These are phyloP conservation scores for Rhimphoctona megacephalus DNA, from an alignment of 2,888 invertebrate genomes.

Conservation along the genomic window DNA sequence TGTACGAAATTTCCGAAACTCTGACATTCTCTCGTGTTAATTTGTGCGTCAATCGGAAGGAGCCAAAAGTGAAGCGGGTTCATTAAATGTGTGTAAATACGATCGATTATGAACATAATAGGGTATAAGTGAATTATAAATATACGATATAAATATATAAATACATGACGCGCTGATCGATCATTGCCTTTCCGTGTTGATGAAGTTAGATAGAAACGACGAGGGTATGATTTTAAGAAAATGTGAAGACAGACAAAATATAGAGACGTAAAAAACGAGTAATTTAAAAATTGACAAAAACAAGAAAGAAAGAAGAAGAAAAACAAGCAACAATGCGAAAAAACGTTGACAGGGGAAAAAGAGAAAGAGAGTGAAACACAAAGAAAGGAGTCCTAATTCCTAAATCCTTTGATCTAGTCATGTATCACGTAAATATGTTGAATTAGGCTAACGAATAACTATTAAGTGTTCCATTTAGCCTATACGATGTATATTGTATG, in stretches of 20 bases:
- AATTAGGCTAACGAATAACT: constrained; percentile 80
- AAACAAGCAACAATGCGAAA: constrained; percentile 8
- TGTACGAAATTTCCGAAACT: neutral
- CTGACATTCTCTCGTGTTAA: constrained; percentile 41
- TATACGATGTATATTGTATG: constrained; percentile 82
- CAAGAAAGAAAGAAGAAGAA: constrained; percentile 8
- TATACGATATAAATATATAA: constrained; percentile 38
- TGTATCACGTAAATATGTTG: constrained; percentile 74
- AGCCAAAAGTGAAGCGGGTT: constrained; percentile 39
- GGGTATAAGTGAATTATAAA: constrained; percentile 45
- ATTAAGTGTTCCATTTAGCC: constrained; percentile 82
- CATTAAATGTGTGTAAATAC: constrained; percentile 59
- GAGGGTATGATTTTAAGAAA: constrained; percentile 19
- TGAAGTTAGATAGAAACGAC: constrained; percentile 45
- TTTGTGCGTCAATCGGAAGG: constrained; percentile 55
- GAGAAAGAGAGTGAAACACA: constrained; percentile 12
- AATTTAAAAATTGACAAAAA: neutral
- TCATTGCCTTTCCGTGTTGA: constrained; percentile 65
- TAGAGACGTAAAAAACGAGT: constrained; percentile 5
- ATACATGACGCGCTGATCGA: constrained; percentile 60
- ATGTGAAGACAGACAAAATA: constrained; percentile 35
- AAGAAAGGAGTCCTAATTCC: constrained; percentile 62
- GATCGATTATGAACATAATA: constrained; percentile 54
- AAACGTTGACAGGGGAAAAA: neutral
- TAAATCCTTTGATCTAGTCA: constrained; percentile 73